A percentile compares a stretch with the other conserved stretches of the same genome.
Conservation (phyloP, 2,888 invertebrate genomes). For the Altica lythri region DNA sequence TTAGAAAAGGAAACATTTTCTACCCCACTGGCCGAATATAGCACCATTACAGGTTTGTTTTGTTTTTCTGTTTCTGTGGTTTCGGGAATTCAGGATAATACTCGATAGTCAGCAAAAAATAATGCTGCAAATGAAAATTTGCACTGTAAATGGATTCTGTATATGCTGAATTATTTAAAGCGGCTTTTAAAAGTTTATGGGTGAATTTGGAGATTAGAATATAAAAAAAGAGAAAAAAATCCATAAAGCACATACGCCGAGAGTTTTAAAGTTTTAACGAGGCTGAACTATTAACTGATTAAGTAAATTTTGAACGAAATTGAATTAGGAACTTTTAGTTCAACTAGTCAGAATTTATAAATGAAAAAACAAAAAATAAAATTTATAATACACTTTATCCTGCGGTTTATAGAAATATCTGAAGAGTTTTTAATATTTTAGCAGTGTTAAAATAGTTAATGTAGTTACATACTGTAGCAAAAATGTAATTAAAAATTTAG, state of each 20-base stretch:
- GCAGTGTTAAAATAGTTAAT: too few relatives aligned
- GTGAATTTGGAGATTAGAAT: slow-evolving; percentile 1
- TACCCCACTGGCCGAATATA: slow-evolving; percentile 3
- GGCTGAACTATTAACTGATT: neutral
- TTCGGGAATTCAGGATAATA: neutral
- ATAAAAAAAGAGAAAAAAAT: neutral
- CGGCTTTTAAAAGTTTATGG: slow-evolving; percentile 7
- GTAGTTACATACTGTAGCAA: too few relatives aligned
- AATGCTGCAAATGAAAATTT: slow-evolving; percentile 16
- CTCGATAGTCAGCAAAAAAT: slow-evolving; percentile 15
- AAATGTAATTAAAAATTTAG: too few relatives aligned
- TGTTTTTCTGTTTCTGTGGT: neutral
- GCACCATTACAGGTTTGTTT: neutral
- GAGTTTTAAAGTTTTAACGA: neutral
- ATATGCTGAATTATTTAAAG: slow-evolving; percentile 9
- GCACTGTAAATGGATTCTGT: slow-evolving; percentile 12
- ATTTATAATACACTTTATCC: too few relatives aligned
- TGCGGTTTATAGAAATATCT: too few relatives aligned
- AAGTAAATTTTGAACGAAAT: too few relatives aligned
- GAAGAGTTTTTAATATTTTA: too few relatives aligned
- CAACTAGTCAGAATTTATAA: too few relatives aligned
- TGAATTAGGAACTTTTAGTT: too few relatives aligned
- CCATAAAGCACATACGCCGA: neutral
- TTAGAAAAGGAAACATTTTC: neutral
- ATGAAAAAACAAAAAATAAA: too few relatives aligned